Evolutionary conservation across 2,888 invertebrate genomes (phyloP).

Genomic region (Mimumesa dahlbomi): DNA sequence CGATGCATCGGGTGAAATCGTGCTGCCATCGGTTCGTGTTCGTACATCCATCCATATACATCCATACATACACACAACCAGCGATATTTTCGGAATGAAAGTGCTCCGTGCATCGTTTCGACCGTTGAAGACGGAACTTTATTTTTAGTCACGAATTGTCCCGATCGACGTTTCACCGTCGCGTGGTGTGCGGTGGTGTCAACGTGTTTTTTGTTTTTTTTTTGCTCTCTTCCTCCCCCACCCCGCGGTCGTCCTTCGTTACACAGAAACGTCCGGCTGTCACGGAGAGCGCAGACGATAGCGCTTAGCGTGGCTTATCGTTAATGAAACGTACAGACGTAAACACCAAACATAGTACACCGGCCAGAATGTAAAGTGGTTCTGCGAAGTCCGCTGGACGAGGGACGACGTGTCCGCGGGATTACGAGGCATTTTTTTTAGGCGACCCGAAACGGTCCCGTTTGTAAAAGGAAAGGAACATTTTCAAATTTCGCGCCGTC

Average conservation of each 20-base stretch:
- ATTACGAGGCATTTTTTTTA: not conserved
- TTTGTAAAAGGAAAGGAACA: no score
- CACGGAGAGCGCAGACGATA: constrained; percentile 44
- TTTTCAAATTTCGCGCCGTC: no score
- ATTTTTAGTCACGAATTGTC: constrained; percentile 34
- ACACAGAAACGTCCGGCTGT: constrained; percentile 39
- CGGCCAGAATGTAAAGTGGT: constrained; percentile 42
- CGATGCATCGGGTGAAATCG: no score
- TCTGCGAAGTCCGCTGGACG: constrained; percentile 40
- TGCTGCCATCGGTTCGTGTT: no score
- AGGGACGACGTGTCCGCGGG: not conserved
- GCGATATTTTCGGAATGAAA: constrained; percentile 18
- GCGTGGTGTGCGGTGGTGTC: constrained; percentile 15
- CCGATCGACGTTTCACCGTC: constrained; percentile 16
- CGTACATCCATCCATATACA: no score
- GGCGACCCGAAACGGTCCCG: no score
- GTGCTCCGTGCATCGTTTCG: constrained; percentile 11
- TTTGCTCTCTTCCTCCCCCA: constrained; percentile 6
- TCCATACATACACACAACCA: no score
- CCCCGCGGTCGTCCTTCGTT: constrained; percentile 21
- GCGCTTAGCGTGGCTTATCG: constrained; percentile 60
- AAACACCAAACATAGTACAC: constrained; percentile 52
- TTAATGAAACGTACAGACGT: constrained; percentile 61
- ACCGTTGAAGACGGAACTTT: constrained; percentile 1
- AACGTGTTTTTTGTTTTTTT: constrained; percentile 6